Evolutionary conservation across 2,797 vertebrate genomes (phyloP), one percentile per base, ranked within the genome.

Genomic region (Rhinichthys osculus): DNA sequence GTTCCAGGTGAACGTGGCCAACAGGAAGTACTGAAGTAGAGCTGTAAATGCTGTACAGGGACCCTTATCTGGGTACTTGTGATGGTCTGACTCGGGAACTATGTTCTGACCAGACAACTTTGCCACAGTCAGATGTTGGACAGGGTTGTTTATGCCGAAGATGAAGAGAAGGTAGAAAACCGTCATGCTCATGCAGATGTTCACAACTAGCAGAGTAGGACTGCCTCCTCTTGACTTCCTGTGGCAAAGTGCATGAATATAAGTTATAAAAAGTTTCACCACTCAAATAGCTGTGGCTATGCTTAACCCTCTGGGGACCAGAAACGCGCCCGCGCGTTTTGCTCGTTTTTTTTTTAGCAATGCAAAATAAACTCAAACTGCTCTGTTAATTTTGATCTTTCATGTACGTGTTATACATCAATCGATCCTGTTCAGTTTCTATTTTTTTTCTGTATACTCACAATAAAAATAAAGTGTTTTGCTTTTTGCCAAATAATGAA

Each of bases 101-200:
- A 0, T 0, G 13, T 87, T 90, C 4, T 2, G 0, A 0, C 6
- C 5, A 1, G 6, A 14, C 5, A 17, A 0, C 23, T 0, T 1
- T 16, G 7, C 9, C 7, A 10, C 10, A 0, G 1, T 0, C 2
- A 0, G 17, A 27, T 79, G 87, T 7, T 21, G 9, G 64, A n/a
- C 11, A 10, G 88, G 42, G 71, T 95, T 96, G 80, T 93, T 89
- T 14, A 92, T 94, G 59, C 95, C 95, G 67, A 90, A 90, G 83
- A 96, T 80, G 85, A 96, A 96, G 89, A 94, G 90, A 50, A 95
- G 92, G 88, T 95, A 96, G 89, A 96, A 96, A 87, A 94, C 86
- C 33, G 95, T 87, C 93, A 96, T 89, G 7, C 94, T 94, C 47
- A 81, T 7, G 35, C 91, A 96, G 70, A 96, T 88, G 86, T 89